Base-by-base conservation (phyloP, 2,113 vertebrate genomes). In the Bubalus kerabau region DNA sequence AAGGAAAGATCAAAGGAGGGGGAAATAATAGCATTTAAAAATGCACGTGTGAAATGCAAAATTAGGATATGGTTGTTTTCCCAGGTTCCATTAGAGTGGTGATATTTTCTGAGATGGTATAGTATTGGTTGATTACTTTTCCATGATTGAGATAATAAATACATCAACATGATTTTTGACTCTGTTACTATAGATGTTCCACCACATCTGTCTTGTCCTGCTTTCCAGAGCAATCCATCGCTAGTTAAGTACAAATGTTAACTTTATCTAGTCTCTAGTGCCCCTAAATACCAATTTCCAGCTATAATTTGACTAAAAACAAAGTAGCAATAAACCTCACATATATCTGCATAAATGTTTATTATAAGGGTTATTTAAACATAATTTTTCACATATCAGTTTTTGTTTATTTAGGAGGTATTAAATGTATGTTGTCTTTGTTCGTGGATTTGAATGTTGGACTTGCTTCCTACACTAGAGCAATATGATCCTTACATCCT, bases 1-100 rank as follows among this genome's bases (percentile, higher is more conserved):
- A 95, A 97, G 94, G 90, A 95, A 92, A 97, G 97, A 98, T 91
- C 96, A 98, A 98, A 97, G 97, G 84, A 97, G 57, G 96, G 97
- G 76, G 19, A 50, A 2, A 3, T 97, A 96, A 92, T 96, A 97
- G 92, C 89, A 74, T 98, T 98, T 97, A 84, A 82, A 90, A 90
- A 97, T 97, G 59, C 40, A 96, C 97, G 71, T 98, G 64, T 91
- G 82, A 98, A 97, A 93, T 80, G 64, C 23, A 19, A 91, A 85
- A 91, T 95, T 97, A 85, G 48, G 87, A 62, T 83, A 64, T 76
- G 90, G 90, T 96, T 94, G 46, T 95, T 97, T 97, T 92, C 16
- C 67, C 59, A 59, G 86, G 36, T 97, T 97, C 89, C 87, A 97
- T 96, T 98, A 97, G 92, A 96, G 62, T 74, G 36, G 50, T 46